These are phyloP conservation scores for Drosophila lacertosa DNA, from an alignment of 1,140 invertebrate genomes.

Conservation along the genomic window DNA sequence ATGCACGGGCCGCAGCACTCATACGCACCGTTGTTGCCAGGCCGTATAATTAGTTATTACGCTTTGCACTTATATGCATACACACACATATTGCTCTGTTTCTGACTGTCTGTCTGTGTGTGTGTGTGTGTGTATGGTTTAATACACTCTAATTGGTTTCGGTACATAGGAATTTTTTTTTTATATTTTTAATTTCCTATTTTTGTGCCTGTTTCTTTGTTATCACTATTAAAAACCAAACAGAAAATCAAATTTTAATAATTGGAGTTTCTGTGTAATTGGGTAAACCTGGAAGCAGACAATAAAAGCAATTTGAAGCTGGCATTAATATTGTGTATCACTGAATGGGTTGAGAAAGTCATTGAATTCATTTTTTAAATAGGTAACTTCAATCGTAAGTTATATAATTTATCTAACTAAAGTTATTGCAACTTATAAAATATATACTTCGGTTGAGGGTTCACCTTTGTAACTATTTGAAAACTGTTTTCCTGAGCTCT, in stretches of 20 bases:
- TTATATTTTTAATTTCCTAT: background rate
- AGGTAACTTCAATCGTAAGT: too few relatives aligned
- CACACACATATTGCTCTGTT: too few relatives aligned
- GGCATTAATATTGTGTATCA: too few relatives aligned
- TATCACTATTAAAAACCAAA: background rate
- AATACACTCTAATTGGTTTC: background rate
- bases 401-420: too few relatives aligned
- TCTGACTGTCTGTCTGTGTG: background rate
- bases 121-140: background rate
- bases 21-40: conserved; percentile 12
- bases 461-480: too few relatives aligned
- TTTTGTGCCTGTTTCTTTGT: background rate
- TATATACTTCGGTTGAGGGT: too few relatives aligned
- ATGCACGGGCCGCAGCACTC: background rate
- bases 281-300: background rate
- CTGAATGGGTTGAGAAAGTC: too few relatives aligned
- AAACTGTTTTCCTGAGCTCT: too few relatives aligned
- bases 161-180: background rate
- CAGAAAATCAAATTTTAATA: background rate
- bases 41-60: conserved; percentile 7
- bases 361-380: too few relatives aligned
- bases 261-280: background rate
- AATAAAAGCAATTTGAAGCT: too few relatives aligned
- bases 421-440: too few relatives aligned
- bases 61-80: background rate